phyloP scores from a whole-genome alignment of 2,888 invertebrate species.

The Eremobia ochroleuca region DNA sequence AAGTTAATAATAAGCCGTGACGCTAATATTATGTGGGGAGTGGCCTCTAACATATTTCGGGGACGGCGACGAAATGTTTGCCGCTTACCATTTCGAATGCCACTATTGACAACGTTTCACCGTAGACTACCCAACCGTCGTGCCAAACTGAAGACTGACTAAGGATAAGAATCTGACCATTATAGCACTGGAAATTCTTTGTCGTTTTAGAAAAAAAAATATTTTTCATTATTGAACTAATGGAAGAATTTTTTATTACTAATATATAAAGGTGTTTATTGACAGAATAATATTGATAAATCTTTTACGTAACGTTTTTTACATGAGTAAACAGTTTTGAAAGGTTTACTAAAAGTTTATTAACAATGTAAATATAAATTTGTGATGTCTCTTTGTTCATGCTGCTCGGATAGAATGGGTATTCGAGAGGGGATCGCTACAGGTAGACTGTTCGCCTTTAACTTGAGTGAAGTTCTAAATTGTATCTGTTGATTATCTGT shows the following conservation, averaged over 20 bases:
- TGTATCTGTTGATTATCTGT: slow-evolving; percentile 71
- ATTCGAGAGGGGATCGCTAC: slow-evolving; percentile 87
- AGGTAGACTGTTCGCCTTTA: slow-evolving; percentile 81
- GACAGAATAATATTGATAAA: slow-evolving; percentile 83
- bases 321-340: slow-evolving; percentile 80
- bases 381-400: slow-evolving; percentile 82
- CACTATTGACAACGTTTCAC: slow-evolving; percentile 38
- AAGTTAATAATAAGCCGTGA: slow-evolving; percentile 80
- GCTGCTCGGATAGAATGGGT: slow-evolving; percentile 89
- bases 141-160: slow-evolving; percentile 60
- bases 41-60: slow-evolving; percentile 67
- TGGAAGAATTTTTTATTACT: slow-evolving; percentile 77
- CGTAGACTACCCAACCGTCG: slow-evolving; percentile 22
- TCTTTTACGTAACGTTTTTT: slow-evolving; percentile 81
- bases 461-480: slow-evolving; percentile 71
- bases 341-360: slow-evolving; percentile 82
- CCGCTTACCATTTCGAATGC: slow-evolving; percentile 47
- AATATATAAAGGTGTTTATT: slow-evolving; percentile 81
- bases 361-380: slow-evolving; percentile 75
- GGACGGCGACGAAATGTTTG: slow-evolving; percentile 62
- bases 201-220: slow-evolving; percentile 70
- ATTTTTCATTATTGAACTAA: slow-evolving; percentile 76
- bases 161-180: slow-evolving; percentile 48
- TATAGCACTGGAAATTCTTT: slow-evolving; percentile 60
- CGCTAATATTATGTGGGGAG: slow-evolving; percentile 73